A percentile compares a stretch with the other conserved stretches of the same genome.
phyloP scores from a whole-genome alignment of 2,797 vertebrate genomes.

The Acrocephalus scirpaceus region DNA sequence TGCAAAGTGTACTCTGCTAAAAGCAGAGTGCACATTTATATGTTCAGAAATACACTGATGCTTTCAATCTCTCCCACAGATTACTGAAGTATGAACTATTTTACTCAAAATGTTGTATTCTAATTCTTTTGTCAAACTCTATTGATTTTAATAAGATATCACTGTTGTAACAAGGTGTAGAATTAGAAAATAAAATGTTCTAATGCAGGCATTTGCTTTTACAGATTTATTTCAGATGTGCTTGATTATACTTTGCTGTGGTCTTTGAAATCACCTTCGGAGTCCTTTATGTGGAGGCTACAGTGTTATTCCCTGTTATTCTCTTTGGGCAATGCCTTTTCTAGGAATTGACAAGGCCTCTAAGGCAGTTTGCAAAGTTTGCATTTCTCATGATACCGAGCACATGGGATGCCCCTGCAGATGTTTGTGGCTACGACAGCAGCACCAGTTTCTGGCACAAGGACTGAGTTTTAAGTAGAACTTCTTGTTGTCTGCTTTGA shows the following conservation, averaged over 20 bases:
- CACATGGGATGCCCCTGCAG: background rate
- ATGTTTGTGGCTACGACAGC: background rate
- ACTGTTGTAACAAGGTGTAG: background rate
- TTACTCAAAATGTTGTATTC: background rate
- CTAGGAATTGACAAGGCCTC: background rate
- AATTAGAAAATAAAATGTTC: background rate
- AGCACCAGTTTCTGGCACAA: background rate
- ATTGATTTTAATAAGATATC: background rate
- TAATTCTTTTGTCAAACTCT: background rate
- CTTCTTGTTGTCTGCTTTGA: background rate
- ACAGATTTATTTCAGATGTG: background rate
- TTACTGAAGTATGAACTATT: background rate
- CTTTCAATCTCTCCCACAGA: background rate
- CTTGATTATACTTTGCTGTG: background rate
- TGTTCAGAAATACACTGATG: background rate
- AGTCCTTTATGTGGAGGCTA: background rate
- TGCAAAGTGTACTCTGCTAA: background rate
- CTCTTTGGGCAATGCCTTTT: background rate
- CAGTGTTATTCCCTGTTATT: background rate
- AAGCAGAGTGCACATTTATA: background rate
- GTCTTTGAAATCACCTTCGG: background rate
- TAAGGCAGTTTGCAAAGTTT: background rate
- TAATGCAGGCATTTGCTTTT: background rate
- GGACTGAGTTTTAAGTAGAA: background rate
- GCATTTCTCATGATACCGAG: background rate